Evolutionary conservation across 2,888 invertebrate genomes (phyloP), one percentile per base, ranked within the genome.

Genomic region (Megamerina dolium): DNA sequence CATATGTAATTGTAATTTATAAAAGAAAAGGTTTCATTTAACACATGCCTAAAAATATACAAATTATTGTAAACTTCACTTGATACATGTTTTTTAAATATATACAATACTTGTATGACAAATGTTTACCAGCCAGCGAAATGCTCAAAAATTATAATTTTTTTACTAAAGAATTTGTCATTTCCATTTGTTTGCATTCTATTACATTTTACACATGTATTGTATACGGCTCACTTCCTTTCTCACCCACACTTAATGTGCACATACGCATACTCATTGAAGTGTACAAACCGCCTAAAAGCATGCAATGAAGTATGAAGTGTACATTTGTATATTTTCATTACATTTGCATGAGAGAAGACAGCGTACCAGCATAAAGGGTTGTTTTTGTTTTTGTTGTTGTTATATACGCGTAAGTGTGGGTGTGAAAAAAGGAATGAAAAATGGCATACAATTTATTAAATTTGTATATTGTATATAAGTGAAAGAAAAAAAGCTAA

Each of bases 281-380:
- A 41, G 41, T 41, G 41, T 32, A 29, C 34, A 31, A 23, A 37
- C 45, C 45, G 44, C 50, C 49, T 50, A 36, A 45, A 41, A 48
- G 45, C 50, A 51, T 51, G 49, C 50, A 45, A 37, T 38, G 32
- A 37, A 46, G 38, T 41, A 45, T 35, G 19, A 27, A 40, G 40
- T 40, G 33, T 40, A 3, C 27, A 3, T 27, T 5, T 27, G 10
- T 27, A 10, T 27, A n/a, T 33, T 19, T 33, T 33, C 33, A 40
- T 40, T 40, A 33, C 32, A 23, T 32, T 32, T 33, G 33, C 40
- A 40, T 39, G 38, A 42, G 42, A 34, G 12, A 18, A 26, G 18
- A 14, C n/a, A 19, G 34, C 20, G 34, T 18, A 13, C 31, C 6
- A 31, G n/a, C 14, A 13, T 13, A 8, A 13, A 14, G 26, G 26